Percentiles rank a stretch among this genome's conserved stretches.
Evolutionary conservation across 1,140 invertebrate genomes (phyloP).

Genomic region (Cotesia glomerata): DNA sequence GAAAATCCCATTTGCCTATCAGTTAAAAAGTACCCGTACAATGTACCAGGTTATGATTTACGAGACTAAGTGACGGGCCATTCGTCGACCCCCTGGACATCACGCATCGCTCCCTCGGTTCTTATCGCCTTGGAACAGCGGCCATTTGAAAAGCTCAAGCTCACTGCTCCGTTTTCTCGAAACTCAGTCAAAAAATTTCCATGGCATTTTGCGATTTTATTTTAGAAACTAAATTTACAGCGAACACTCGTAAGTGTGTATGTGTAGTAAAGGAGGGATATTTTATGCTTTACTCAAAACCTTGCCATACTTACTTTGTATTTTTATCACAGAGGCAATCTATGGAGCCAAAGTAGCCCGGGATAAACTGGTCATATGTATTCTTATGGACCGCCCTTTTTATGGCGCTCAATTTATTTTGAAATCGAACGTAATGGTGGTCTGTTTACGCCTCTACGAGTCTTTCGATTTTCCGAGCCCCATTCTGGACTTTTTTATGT

Average conservation of each 20-base stretch:
- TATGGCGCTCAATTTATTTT: slow-evolving; percentile 62
- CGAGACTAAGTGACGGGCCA: slow-evolving; percentile 59
- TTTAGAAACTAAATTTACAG: too few species aligned
- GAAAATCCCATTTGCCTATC: too few species aligned
- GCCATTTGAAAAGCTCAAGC: slow-evolving; percentile 52
- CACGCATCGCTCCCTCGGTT: slow-evolving; percentile 30
- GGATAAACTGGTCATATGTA: slow-evolving; percentile 56
- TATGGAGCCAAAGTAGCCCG: slow-evolving; percentile 16
- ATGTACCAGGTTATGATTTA: slow-evolving; percentile 54
- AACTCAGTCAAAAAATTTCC: not conserved
- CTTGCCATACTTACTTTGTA: not conserved
- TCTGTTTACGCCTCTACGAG: slow-evolving; percentile 49
- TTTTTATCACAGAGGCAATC: slow-evolving; percentile 1
- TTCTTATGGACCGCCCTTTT: slow-evolving; percentile 59
- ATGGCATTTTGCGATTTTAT: not conserved
- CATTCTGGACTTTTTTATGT: not conserved
- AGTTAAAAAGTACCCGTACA: too few species aligned
- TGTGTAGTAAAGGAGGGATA: too few species aligned
- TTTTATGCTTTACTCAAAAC: too few species aligned
- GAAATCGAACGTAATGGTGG: slow-evolving; percentile 61
- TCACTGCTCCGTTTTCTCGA: too few species aligned
- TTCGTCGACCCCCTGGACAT: slow-evolving; percentile 58
- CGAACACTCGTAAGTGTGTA: too few species aligned
- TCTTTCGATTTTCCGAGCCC: slow-evolving; percentile 20
- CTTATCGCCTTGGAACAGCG: slow-evolving; percentile 57